A percentile compares a stretch with the other conserved stretches of the same genome.
Evolutionary conservation across 2,797 vertebrate genomes (phyloP).

Genomic region (Sebastes hopkinsi): DNA sequence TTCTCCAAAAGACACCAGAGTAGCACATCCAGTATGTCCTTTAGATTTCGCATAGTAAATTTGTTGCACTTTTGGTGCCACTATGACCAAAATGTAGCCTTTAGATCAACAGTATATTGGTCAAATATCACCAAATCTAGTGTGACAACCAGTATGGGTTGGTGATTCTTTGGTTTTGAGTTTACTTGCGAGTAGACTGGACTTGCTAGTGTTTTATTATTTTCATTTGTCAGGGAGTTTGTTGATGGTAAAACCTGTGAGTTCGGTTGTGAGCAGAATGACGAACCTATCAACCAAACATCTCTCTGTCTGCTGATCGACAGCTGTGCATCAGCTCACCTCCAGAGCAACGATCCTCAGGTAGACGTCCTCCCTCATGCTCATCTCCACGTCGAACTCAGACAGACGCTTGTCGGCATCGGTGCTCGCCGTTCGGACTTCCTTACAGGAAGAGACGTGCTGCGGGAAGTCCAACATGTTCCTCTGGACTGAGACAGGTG

Average conservation of each 20-base stretch:
- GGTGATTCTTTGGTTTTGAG: not conserved
- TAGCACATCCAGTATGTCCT: not conserved
- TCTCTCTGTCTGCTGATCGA: not conserved
- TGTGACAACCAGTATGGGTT: not conserved
- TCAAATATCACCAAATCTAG: not conserved
- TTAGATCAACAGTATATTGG: not conserved
- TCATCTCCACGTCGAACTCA: slow-evolving; percentile 98
- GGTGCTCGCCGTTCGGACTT: slow-evolving; percentile 89
- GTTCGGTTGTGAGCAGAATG: not conserved
- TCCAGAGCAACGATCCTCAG: slow-evolving; percentile 91
- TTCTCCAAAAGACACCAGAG: not conserved
- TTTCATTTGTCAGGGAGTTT: not conserved
- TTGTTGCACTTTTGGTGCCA: not conserved
- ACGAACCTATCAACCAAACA: not conserved
- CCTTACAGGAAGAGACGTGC: slow-evolving; percentile 91
- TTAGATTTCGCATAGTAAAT: not conserved
- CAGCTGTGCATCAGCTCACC: slow-evolving; percentile 71
- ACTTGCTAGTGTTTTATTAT: not conserved
- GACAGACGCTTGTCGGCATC: slow-evolving; percentile 95
- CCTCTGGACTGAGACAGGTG: slow-evolving; percentile 84
- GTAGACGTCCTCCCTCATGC: slow-evolving; percentile 97
- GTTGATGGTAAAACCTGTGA: not conserved
- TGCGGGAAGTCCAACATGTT: slow-evolving; percentile 97
- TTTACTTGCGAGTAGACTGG: not conserved
- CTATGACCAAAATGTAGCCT: not conserved